Base-by-base conservation (phyloP, 2,113 vertebrate genomes). In the Coregonus clupeaformis region DNA sequence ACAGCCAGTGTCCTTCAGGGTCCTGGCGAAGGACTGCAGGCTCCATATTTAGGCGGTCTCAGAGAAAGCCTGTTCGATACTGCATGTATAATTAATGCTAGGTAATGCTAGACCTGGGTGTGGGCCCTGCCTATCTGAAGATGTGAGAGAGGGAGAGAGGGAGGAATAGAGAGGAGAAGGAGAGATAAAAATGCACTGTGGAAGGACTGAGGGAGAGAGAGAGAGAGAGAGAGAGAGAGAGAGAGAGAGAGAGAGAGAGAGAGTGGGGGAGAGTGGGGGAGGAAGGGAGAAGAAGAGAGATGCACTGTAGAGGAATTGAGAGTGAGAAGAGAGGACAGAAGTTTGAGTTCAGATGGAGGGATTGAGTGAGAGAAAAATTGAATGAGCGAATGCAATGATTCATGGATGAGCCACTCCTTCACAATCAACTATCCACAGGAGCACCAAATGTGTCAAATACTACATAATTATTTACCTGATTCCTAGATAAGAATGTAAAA, bases 41-140 rank as follows among this genome's bases (percentile, higher is more conserved):
- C 81, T 91, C 91, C 92, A 87, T 92, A 89, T 93, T 94, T 92
- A 92, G 92, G 89, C 80, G 22, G 82, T 80, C 88, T 89, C 84
- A 91, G 88, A 93, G 88, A 89, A 91, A 89, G 83, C 83, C 88
- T 85, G 90, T 87, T 94, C 92, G 70, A 94, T 94, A 92, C 60
- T 25, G 69, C 86, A 92, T 94, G 88, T 87, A 94, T 94, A 93
- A 94, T 94, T 90, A 82, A 94, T 93, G 92, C 70, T 83, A 82
- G 81, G 93, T 92, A 94, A 93, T 92, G 92, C 89, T 90, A 93
- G 88, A 92, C 91, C 80, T 14, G 85, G 81, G 87, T 86, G 84
- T 76, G 45, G 83, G 71, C 78, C 62, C 71, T 25, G 74, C 36
- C 49, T 42, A 42, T 75, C 76, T 63, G 72, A 74, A 70, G 59